Evolutionary conservation across 2,888 invertebrate genomes (phyloP).

Genomic region (Venusia cambrica): DNA sequence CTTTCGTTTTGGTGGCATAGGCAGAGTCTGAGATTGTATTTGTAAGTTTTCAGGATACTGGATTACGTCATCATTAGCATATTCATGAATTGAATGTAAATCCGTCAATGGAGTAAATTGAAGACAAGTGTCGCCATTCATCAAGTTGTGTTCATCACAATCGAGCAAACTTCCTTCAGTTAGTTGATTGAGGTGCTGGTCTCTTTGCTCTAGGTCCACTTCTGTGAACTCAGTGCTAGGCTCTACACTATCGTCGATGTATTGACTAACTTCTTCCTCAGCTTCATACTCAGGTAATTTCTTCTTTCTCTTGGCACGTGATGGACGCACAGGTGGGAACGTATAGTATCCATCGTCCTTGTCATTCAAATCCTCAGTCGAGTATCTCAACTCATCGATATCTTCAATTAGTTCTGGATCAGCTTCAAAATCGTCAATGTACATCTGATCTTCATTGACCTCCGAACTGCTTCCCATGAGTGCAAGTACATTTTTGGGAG

Average conservation of each 20-base stretch:
- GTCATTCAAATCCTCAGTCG: conserved; percentile 68
- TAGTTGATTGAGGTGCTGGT: conserved; percentile 60
- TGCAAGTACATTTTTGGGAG: conserved; percentile 84
- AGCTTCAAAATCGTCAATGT: conserved; percentile 60
- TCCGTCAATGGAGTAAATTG: conserved; percentile 58
- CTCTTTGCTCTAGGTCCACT: conserved; percentile 72
- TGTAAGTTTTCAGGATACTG: conserved; percentile 77
- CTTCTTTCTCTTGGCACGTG: conserved; percentile 78
- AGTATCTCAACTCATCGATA: conserved; percentile 57
- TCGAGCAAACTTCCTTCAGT: conserved; percentile 35
- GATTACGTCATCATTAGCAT: conserved; percentile 74
- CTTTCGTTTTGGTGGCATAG: conserved; percentile 71
- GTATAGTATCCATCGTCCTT: conserved; percentile 78
- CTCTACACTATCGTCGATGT: conserved; percentile 68
- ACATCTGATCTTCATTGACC: conserved; percentile 54
- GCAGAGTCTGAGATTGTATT: conserved; percentile 66
- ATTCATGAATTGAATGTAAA: conserved; percentile 68
- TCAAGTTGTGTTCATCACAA: conserved; percentile 38
- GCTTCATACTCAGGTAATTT: conserved; percentile 37
- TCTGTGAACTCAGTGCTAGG: conserved; percentile 71
- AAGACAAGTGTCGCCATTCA: conserved; percentile 52
- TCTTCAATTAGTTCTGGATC: conserved; percentile 66
- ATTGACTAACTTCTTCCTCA: conserved; percentile 53
- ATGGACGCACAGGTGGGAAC: conserved; percentile 80
- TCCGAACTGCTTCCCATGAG: conserved; percentile 76